Evolutionary conservation across 2,888 invertebrate genomes (phyloP).

Genomic region (Anaspis maculata): DNA sequence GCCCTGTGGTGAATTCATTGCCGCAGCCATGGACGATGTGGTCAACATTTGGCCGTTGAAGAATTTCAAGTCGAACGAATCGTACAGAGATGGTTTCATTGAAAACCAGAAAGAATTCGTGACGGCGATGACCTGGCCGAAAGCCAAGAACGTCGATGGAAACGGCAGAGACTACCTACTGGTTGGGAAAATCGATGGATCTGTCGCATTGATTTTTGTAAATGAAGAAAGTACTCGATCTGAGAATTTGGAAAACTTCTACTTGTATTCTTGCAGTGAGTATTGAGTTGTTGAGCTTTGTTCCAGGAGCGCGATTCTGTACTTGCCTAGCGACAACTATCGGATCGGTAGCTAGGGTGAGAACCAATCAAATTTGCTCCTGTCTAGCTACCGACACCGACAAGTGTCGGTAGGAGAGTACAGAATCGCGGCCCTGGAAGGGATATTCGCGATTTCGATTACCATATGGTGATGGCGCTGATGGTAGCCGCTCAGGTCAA

Average conservation of each 20-base stretch:
- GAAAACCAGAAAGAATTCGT: constrained; percentile 44
- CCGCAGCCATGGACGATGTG: constrained; percentile 49
- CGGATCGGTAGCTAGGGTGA: too few species aligned
- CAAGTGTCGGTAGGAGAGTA: too few species aligned
- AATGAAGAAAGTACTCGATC: constrained; percentile 28
- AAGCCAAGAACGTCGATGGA: constrained; percentile 19
- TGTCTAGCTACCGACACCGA: too few species aligned
- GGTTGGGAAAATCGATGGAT: constrained; percentile 48
- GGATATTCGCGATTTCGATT: constrained; percentile 1
- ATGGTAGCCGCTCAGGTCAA: too few species aligned
- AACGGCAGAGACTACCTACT: constrained; percentile 39
- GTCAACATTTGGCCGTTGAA: constrained; percentile 52
- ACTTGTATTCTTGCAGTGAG: constrained; percentile 36
- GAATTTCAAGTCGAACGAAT: constrained; percentile 24
- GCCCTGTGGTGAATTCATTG: constrained; percentile 46
- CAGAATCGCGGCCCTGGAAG: too few species aligned
- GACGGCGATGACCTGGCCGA: constrained; percentile 47
- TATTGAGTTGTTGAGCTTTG: constrained; percentile 5
- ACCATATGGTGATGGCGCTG: constrained; percentile 5
- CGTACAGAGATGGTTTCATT: constrained; percentile 38
- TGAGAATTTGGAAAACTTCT: constrained; percentile 36
- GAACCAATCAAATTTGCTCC: too few species aligned
- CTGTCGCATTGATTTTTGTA: constrained; percentile 37
- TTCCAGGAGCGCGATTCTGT: too few species aligned
- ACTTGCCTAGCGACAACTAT: too few species aligned